These are phyloP conservation scores for Falcunculus frontatus DNA, from an alignment of 2,113 vertebrate genomes.

Conservation along the genomic window DNA sequence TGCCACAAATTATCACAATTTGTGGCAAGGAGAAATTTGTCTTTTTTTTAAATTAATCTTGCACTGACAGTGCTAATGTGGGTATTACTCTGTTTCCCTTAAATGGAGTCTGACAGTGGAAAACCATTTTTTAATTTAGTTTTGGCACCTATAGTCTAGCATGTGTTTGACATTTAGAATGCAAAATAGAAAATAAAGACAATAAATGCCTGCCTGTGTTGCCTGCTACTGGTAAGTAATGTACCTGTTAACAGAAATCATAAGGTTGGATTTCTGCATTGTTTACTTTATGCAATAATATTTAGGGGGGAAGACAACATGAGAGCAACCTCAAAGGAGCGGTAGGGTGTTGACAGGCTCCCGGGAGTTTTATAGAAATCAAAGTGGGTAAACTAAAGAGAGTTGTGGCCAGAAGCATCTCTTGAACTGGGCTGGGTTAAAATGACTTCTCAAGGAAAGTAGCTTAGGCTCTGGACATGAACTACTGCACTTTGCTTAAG, in stretches of 20 bases:
- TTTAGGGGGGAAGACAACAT: not conserved
- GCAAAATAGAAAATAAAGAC: not conserved
- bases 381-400: not conserved
- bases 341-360: not conserved
- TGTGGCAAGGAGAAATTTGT: not conserved
- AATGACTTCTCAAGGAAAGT: not conserved
- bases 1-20: not conserved
- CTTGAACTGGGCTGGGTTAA: not conserved
- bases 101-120: not conserved
- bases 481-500: not conserved
- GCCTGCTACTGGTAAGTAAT: not conserved
- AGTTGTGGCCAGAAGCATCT: not conserved
- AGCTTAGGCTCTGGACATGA: not conserved
- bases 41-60: not conserved
- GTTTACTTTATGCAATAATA: not conserved
- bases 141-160: not conserved
- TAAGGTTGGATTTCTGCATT: not conserved
- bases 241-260: not conserved
- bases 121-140: not conserved
- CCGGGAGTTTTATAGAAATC: not conserved
- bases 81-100: not conserved
- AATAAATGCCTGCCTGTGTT: not conserved
- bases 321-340: not conserved
- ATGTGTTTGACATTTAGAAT: not conserved
- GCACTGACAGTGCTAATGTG: not conserved